phyloP scores from a whole-genome alignment of 2,888 invertebrate species.

The Desoria tigrina region DNA sequence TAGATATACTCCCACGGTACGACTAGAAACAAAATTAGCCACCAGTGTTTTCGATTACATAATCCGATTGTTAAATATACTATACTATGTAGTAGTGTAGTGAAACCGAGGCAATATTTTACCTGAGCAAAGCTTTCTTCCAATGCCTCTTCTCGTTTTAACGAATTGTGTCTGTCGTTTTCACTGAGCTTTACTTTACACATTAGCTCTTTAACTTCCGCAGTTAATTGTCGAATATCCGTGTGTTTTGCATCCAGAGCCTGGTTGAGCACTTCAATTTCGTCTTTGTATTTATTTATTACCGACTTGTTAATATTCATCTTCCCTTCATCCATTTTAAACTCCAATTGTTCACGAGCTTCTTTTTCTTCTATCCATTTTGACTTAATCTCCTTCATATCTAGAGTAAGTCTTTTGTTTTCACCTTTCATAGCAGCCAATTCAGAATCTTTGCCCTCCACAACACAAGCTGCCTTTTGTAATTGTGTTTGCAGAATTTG shows the following conservation, averaged over 20 bases:
- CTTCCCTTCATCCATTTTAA: background rate
- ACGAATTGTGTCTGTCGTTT: background rate
- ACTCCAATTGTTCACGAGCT: conserved; percentile 1
- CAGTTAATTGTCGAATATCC: background rate
- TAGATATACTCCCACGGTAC: conserved; percentile 17
- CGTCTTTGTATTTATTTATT: background rate
- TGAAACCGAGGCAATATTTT: too few species aligned
- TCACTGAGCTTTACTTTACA: background rate
- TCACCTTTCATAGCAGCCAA: conserved; percentile 3
- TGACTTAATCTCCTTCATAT: conserved; percentile 1
- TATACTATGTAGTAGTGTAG: too few species aligned
- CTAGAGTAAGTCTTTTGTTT: conserved; percentile 8
- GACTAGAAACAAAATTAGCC: too few species aligned
- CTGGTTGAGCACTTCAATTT: background rate
- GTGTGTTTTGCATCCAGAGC: background rate
- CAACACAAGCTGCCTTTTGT: background rate
- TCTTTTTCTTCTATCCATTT: conserved; percentile 14
- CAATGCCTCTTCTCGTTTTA: background rate
- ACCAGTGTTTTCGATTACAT: background rate
- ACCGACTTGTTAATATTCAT: background rate
- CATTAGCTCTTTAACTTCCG: background rate
- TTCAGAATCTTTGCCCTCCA: conserved; percentile 3
- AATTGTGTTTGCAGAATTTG: conserved; percentile 17
- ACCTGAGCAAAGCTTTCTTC: background rate
- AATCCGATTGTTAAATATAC: too few species aligned